Percentiles rank a stretch among this genome's conserved stretches.
Evolutionary conservation across 1,140 invertebrate species (phyloP).

Genomic region (Tetramorium parvispinum): DNA sequence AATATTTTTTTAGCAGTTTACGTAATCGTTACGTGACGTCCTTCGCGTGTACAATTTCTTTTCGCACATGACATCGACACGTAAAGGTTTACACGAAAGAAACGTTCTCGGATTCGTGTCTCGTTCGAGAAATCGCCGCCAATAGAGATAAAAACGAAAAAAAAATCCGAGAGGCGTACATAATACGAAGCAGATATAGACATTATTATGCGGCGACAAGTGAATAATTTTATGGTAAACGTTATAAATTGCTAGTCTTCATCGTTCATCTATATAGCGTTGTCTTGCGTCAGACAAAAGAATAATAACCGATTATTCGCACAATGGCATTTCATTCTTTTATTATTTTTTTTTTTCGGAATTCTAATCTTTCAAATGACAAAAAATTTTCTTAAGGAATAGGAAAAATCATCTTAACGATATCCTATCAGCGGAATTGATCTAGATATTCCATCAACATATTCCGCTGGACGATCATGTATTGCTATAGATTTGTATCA

Average conservation of each 20-base stretch:
- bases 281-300: slow-evolving; percentile 62
- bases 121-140: background rate
- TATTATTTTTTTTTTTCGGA: background rate
- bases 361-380: background rate
- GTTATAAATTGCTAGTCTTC: slow-evolving; percentile 74
- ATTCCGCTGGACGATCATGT: background rate
- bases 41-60: background rate
- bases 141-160: background rate
- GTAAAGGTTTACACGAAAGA: background rate
- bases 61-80: background rate
- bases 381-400: background rate
- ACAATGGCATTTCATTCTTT: background rate
- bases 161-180: slow-evolving; percentile 5
- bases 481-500: background rate
- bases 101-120: background rate
- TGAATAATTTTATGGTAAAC: slow-evolving; percentile 75
- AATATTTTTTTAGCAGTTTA: background rate
- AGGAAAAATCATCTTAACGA: background rate
- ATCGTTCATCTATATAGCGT: slow-evolving; percentile 74
- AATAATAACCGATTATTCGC: slow-evolving; percentile 40
- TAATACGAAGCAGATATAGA: slow-evolving; percentile 35
- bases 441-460: background rate
- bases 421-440: background rate
- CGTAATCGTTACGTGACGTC: slow-evolving; percentile 15
- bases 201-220: slow-evolving; percentile 69